Evolutionary conservation across 2,113 vertebrate species (phyloP), one percentile per base, ranked within the genome.

Genomic region (Gnathonemus longibarbis): DNA sequence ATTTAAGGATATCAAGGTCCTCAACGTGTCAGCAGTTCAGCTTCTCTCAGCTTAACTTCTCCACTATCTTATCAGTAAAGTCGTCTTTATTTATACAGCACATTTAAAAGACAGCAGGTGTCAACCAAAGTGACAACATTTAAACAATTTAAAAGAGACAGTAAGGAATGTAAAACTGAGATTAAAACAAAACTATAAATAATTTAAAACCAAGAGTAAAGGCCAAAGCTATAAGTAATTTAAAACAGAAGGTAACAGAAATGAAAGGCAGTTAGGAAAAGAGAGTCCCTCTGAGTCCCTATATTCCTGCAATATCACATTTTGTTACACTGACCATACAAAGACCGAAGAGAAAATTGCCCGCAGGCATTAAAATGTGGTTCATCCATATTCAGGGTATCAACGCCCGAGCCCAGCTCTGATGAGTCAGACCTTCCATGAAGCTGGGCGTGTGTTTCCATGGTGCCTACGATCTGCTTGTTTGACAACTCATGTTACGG

Each of bases 251-350:
- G 62, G 62, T 70, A 27, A 31, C 9, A 31, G 62, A 31, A 70
- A 70, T 31, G n/a, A 31, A 70, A 70, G n/a, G 62, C 62, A 70
- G 10, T 70, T 70, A 70, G 62, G 10, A 13, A 11, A 31, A 66
- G 13, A 13, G 24, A 66, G 62, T 66, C 62, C n/a, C 62, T 31
- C 3, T 70, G 27, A 53, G 27, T 87, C n/a, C 21, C 19, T 48
- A n/a, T 42, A 27, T 48, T 46, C 9, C n/a, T 56, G 2, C 17
- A 56, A 35, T 35, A 35, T 35, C 50, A 48, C 83, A 53, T 35
- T 56, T 87, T 35, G 49, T 87, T 87, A 50, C 48, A 31, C 84
- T 52, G 84, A 87, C 84, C 84, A 17, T 87, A 31, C 84, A 50
- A 35, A 52, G 84, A 87, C 84, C 42, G 52, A 52, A 52, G 50